Evolutionary conservation across 2,113 vertebrate genomes (phyloP).

Genomic region (Centropus unirufus): DNA sequence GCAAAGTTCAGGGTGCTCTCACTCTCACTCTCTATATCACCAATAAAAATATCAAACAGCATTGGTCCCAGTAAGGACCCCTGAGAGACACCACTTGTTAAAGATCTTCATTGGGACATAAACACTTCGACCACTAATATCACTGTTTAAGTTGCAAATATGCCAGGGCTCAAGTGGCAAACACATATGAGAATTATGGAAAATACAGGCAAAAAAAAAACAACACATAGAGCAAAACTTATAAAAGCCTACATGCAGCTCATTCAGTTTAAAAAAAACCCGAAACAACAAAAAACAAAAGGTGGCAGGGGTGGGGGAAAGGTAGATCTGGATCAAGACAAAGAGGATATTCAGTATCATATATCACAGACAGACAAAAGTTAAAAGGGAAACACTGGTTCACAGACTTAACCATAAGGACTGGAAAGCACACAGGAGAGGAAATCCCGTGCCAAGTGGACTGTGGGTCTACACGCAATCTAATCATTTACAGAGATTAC

Average conservation of each 20-base stretch:
- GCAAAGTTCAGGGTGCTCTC: no score
- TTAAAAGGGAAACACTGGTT: constrained; percentile 25
- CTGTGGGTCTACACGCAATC: background rate
- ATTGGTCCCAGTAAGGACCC: no score
- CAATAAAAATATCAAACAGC: no score
- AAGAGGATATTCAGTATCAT: background rate
- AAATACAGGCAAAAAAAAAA: background rate
- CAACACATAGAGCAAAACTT: background rate
- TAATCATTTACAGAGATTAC: constrained; percentile 30
- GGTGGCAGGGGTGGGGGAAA: no score
- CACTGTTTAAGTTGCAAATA: background rate
- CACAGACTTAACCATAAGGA: background rate
- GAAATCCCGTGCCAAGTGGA: constrained; percentile 15
- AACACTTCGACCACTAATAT: background rate
- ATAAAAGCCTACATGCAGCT: background rate
- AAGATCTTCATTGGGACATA: no score
- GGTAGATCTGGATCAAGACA: background rate
- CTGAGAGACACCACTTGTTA: no score
- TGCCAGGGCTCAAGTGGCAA: background rate
- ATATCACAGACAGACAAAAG: background rate
- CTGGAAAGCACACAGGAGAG: background rate
- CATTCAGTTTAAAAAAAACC: background rate
- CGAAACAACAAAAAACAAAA: background rate
- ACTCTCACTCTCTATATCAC: no score
- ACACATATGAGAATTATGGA: background rate